Percentiles rank a stretch among this genome's conserved stretches.
These are phyloP conservation scores for Brachypteracias leptosomus DNA, from an alignment of 2,113 vertebrate genomes.

Conservation along the genomic window DNA sequence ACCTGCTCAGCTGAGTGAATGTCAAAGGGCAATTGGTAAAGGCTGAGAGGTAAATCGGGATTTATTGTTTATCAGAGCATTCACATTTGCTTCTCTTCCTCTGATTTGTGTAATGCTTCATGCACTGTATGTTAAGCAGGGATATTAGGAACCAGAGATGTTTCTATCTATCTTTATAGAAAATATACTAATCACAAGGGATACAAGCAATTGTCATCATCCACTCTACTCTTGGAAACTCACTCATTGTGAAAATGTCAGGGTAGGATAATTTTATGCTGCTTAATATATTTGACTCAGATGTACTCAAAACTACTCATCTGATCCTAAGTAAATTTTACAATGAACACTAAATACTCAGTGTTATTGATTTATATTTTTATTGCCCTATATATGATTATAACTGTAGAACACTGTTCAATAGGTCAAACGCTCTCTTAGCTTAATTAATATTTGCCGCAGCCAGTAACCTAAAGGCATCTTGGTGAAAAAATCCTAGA, in stretches of 20 bases:
- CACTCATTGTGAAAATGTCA: neutral
- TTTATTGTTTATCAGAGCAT: neutral
- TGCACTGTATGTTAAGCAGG: neutral
- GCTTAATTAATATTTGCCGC: slow-evolving; percentile 37
- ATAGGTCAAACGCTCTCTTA: slow-evolving; percentile 28
- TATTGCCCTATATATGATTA: slow-evolving; percentile 8
- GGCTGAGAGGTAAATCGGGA: neutral
- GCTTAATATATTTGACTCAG: slow-evolving; percentile 2
- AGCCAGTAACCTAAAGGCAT: neutral
- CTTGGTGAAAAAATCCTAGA: neutral
- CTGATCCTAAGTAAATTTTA: slow-evolving; percentile 35
- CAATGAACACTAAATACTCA: neutral
- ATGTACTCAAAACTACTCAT: neutral
- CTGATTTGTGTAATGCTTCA: neutral
- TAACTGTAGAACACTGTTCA: neutral
- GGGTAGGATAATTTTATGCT: neutral
- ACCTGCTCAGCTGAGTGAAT: neutral
- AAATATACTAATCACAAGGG: neutral
- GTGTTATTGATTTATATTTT: slow-evolving; percentile 33
- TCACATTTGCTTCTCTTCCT: neutral
- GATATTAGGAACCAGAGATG: neutral
- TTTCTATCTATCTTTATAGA: neutral
- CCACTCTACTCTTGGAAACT: neutral
- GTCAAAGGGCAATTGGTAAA: neutral
- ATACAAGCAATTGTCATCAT: neutral